Evolutionary conservation across 2,888 invertebrate species (phyloP).

Genomic region (Trachelus troglodyta): DNA sequence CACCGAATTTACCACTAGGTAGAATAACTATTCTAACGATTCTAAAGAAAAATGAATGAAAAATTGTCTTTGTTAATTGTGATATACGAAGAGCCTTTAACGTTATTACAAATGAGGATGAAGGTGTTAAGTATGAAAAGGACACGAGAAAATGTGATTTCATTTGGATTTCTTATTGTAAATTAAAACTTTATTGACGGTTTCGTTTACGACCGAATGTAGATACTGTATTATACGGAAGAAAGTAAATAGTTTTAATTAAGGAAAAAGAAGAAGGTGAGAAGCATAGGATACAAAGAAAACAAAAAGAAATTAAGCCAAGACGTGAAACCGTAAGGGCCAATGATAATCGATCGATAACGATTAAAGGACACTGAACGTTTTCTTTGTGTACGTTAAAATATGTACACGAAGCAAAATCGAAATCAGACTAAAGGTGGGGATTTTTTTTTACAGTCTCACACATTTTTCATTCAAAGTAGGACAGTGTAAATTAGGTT

Average conservation of each 20-base stretch:
- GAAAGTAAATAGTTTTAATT: conserved; percentile 36
- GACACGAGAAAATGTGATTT: not conserved
- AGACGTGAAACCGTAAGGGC: not conserved
- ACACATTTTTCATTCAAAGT: conserved; percentile 8
- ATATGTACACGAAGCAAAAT: not conserved
- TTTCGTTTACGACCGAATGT: conserved; percentile 53
- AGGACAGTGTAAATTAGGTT: conserved; percentile 38
- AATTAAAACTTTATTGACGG: conserved; percentile 46
- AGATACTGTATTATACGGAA: conserved; percentile 59
- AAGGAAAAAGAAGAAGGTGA: conserved; percentile 16
- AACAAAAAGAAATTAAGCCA: not conserved
- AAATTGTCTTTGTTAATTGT: conserved; percentile 58
- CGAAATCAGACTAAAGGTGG: not conserved
- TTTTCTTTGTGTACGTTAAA: not conserved
- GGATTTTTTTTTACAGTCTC: conserved; percentile 9
- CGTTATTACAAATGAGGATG: conserved; percentile 43
- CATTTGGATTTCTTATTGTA: conserved; percentile 38
- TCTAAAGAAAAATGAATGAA: conserved; percentile 20
- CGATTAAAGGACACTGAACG: not conserved
- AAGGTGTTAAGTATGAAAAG: not conserved
- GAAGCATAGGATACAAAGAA: not conserved
- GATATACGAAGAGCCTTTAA: conserved; percentile 60
- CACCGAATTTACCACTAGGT: conserved; percentile 49
- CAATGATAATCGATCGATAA: not conserved
- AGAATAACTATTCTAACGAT: conserved; percentile 39